phyloP scores from a whole-genome alignment of 2,113 vertebrate species.

The Lasiurus borealis region DNA sequence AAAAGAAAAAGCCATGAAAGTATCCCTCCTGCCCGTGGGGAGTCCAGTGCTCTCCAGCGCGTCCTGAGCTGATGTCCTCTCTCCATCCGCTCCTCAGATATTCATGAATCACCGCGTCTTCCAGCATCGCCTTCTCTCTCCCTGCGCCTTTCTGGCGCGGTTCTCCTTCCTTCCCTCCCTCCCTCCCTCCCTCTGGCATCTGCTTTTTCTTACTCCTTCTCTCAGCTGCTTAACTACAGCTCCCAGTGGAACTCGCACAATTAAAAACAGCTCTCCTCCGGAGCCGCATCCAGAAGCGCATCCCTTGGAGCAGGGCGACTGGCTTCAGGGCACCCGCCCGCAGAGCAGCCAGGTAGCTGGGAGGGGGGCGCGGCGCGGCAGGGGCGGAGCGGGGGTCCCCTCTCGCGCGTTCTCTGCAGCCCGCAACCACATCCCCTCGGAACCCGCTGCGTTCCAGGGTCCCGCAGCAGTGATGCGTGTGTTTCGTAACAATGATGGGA shows the following conservation, averaged over 20 bases:
- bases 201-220: constrained; percentile 61
- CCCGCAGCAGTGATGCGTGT: constrained; percentile 61
- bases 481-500: constrained; percentile 74
- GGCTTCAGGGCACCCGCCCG: not conserved
- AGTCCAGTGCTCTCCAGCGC: constrained; percentile 66
- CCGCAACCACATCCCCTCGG: constrained; percentile 53
- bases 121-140: constrained; percentile 66
- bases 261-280: constrained; percentile 84
- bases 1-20: not conserved
- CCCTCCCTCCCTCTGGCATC: constrained; percentile 58
- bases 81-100: constrained; percentile 78
- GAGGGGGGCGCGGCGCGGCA: constrained; percentile 52
- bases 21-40: constrained; percentile 55
- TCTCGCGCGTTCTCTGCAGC: not conserved
- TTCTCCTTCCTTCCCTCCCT: constrained; percentile 1
- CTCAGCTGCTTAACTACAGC: constrained; percentile 85
- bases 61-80: constrained; percentile 55
- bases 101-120: constrained; percentile 76
- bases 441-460: constrained; percentile 68
- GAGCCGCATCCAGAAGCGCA: constrained; percentile 80
- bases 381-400: not conserved
- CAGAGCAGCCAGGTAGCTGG: constrained; percentile 62
- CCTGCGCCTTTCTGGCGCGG: constrained; percentile 20
- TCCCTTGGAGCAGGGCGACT: constrained; percentile 83
- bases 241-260: constrained; percentile 87